These are phyloP conservation scores for Plodia interpunctella DNA, from an alignment of 1,140 invertebrate genomes.

Conservation along the genomic window DNA sequence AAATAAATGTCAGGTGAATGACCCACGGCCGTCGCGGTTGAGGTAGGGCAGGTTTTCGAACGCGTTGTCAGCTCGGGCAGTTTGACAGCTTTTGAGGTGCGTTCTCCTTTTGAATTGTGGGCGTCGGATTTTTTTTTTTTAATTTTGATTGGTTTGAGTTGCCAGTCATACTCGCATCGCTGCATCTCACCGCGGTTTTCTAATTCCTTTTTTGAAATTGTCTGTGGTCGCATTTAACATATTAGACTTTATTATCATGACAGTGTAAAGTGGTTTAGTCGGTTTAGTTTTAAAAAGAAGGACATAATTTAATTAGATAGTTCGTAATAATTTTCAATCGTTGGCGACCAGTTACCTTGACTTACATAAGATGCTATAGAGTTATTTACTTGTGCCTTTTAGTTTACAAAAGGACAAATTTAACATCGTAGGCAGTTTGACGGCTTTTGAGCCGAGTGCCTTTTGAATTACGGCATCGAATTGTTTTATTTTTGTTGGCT, in stretches of 20 bases:
- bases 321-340: background rate
- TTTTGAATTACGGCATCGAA: slow-evolving; percentile 60
- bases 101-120: slow-evolving; percentile 23
- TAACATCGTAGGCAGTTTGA: slow-evolving; percentile 53
- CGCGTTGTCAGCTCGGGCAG: slow-evolving; percentile 21
- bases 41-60: slow-evolving; percentile 60
- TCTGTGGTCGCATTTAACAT: background rate
- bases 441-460: slow-evolving; percentile 61
- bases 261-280: background rate
- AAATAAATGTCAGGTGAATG: slow-evolving; percentile 63
- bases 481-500: slow-evolving; percentile 33
- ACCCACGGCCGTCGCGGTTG: slow-evolving; percentile 49
- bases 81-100: slow-evolving; percentile 24
- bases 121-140: slow-evolving; percentile 16
- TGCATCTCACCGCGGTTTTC: slow-evolving; percentile 7
- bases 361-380: slow-evolving; percentile 11
- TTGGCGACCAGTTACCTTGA: background rate
- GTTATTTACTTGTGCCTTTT: slow-evolving; percentile 3
- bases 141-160: slow-evolving; percentile 17
- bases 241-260: slow-evolving; percentile 5
- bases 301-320: background rate
- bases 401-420: slow-evolving; percentile 7
- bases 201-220: slow-evolving; percentile 4
- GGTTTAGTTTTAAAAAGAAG: background rate
- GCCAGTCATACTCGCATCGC: slow-evolving; percentile 8